These are phyloP conservation scores for Plectropomus leopardus DNA, from an alignment of 2,113 vertebrate species.

Conservation along the genomic window DNA sequence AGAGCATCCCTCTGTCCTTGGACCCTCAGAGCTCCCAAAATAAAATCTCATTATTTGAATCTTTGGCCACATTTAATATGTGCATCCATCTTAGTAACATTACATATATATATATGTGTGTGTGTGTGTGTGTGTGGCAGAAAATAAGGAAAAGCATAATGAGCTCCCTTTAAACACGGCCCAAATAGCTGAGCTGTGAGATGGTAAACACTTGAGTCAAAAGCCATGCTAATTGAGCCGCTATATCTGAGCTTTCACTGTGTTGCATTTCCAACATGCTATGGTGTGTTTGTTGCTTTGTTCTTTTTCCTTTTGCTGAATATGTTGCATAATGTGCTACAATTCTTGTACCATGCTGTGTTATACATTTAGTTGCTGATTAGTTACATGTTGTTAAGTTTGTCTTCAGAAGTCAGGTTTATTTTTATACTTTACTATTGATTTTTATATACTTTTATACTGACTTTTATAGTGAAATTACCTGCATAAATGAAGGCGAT, in stretches of 20 bases:
- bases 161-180: too few species aligned
- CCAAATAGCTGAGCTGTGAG: background rate
- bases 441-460: too few species aligned
- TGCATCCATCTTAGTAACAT: too few species aligned
- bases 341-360: background rate
- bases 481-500: background rate
- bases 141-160: too few species aligned
- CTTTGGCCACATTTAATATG: too few species aligned
- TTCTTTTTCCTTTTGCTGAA: background rate
- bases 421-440: slow-evolving; percentile 11
- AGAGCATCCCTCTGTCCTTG: too few species aligned
- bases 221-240: slow-evolving; percentile 21
- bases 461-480: too few species aligned
- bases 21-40: too few species aligned
- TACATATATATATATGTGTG: too few species aligned
- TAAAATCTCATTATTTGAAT: too few species aligned
- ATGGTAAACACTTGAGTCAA: slow-evolving; percentile 2
- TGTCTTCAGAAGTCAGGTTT: slow-evolving; percentile 1
- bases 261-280: background rate
- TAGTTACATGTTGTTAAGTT: slow-evolving; percentile 7
- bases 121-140: too few species aligned
- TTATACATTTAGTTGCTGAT: slow-evolving; percentile 19
- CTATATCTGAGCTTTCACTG: background rate
- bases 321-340: slow-evolving; percentile 10
- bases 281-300: background rate